Conservation (phyloP, 2,797 vertebrate genomes). For the Decapterus maruadsi region DNA sequence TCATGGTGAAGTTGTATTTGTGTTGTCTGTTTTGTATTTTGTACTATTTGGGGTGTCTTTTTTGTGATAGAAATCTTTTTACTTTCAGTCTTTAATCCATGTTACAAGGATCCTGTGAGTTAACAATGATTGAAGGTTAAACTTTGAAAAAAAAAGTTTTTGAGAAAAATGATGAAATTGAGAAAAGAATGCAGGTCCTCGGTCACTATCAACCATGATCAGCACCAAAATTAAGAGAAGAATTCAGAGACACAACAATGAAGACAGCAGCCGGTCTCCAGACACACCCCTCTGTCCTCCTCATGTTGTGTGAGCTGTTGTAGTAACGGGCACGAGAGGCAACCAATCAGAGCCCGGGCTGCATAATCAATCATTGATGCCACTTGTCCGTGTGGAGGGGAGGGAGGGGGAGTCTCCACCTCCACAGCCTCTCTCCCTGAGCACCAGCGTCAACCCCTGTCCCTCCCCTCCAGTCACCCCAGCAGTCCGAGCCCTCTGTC, state of each 20-base stretch:
- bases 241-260: slow-evolving; percentile 57
- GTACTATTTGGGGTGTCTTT: too few species aligned
- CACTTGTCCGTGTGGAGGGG: slow-evolving; percentile 53
- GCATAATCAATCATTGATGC: slow-evolving; percentile 71
- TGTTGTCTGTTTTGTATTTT: background rate
- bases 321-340: slow-evolving; percentile 28
- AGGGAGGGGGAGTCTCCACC: slow-evolving; percentile 12
- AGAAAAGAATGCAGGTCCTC: background rate
- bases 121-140: too few species aligned
- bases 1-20: background rate
- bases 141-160: background rate
- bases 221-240: slow-evolving; percentile 29
- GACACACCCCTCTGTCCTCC: slow-evolving; percentile 50
- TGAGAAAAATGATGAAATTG: background rate
- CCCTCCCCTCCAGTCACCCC: slow-evolving; percentile 47
- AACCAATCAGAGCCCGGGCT: slow-evolving; percentile 48
- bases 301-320: slow-evolving; percentile 28
- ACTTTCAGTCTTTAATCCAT: background rate
- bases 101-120: background rate
- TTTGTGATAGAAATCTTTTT: background rate
- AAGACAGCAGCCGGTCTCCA: slow-evolving; percentile 32
- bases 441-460: slow-evolving; percentile 11
- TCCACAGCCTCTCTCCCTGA: slow-evolving; percentile 25
- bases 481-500: slow-evolving; percentile 50
- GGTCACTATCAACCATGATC: background rate